These are phyloP conservation scores for Odontophorus gujanensis DNA, from an alignment of 2,113 vertebrate species.

Conservation along the genomic window DNA sequence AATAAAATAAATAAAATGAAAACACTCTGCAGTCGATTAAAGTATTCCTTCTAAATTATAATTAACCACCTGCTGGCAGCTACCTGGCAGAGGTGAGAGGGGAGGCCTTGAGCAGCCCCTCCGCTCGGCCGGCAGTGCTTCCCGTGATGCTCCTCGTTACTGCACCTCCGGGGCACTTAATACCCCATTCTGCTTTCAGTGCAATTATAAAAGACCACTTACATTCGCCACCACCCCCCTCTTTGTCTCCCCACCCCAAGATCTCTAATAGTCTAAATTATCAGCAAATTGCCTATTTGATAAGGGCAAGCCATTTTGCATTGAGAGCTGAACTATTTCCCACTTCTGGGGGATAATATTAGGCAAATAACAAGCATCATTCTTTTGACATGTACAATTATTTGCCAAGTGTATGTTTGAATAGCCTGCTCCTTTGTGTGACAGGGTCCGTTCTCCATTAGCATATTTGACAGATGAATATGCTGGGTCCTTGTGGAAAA, in stretches of 20 bases:
- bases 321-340: constrained; percentile 74
- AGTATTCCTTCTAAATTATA: constrained; percentile 69
- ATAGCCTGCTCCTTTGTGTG: constrained; percentile 77
- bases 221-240: constrained; percentile 14
- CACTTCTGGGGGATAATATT: constrained; percentile 79
- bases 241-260: constrained; percentile 66
- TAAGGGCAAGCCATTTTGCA: constrained; percentile 78
- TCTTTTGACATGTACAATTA: constrained; percentile 83
- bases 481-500: constrained; percentile 66
- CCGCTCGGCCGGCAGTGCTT: background rate
- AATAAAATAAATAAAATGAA: background rate
- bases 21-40: constrained; percentile 43
- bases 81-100: constrained; percentile 73
- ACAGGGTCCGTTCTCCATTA: constrained; percentile 74
- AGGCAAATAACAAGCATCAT: constrained; percentile 81
- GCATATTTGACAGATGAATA: constrained; percentile 77
- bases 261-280: constrained; percentile 76
- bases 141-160: constrained; percentile 53
- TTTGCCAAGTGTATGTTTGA: constrained; percentile 81
- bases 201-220: constrained; percentile 77
- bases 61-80: constrained; percentile 74
- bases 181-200: constrained; percentile 71
- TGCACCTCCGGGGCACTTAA: constrained; percentile 55
- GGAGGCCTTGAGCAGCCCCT: constrained; percentile 41
- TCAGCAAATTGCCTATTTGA: constrained; percentile 77